These are phyloP conservation scores for Thamnophis sirtalis DNA, from an alignment of 2,113 vertebrate genomes.

Conservation along the genomic window DNA sequence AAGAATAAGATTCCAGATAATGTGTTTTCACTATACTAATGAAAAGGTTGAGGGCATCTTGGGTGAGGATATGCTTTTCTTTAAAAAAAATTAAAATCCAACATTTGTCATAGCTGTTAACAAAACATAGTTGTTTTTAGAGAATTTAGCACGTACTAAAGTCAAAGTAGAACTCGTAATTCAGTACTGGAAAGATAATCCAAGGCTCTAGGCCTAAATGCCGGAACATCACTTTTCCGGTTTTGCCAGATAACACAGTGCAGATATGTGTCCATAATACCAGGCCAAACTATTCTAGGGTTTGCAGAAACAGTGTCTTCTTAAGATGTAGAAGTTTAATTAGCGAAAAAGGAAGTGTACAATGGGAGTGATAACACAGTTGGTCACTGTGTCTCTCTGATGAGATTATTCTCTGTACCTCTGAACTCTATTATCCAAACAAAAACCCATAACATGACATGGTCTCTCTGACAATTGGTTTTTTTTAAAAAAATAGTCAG, in stretches of 20 bases:
- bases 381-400: constrained; percentile 68
- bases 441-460: constrained; percentile 67
- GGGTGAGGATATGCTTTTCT: constrained; percentile 19
- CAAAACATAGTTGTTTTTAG: constrained; percentile 39
- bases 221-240: constrained; percentile 73
- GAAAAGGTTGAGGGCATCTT: constrained; percentile 40
- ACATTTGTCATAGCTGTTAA: constrained; percentile 49
- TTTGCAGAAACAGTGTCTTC: constrained; percentile 73
- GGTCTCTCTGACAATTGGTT: constrained; percentile 58
- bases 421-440: constrained; percentile 80
- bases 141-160: constrained; percentile 36
- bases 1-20: constrained; percentile 45
- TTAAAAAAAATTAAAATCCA: not conserved
- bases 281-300: constrained; percentile 68
- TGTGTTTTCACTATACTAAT: constrained; percentile 17
- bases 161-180: constrained; percentile 61
- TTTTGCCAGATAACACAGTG: constrained; percentile 69
- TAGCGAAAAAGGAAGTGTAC: constrained; percentile 77
- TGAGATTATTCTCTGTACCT: constrained; percentile 74
- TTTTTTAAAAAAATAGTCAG: constrained; percentile 34
- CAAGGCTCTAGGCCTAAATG: constrained; percentile 60
- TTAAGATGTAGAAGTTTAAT: constrained; percentile 72
- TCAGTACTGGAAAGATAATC: constrained; percentile 68
- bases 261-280: constrained; percentile 68
- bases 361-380: constrained; percentile 70